A percentile compares a stretch with the other conserved stretches of the same genome.
phyloP scores from a whole-genome alignment of 30 jellyfish, hydroid and myxozoan genomes.

The Chrysaora quinquecirrha region DNA sequence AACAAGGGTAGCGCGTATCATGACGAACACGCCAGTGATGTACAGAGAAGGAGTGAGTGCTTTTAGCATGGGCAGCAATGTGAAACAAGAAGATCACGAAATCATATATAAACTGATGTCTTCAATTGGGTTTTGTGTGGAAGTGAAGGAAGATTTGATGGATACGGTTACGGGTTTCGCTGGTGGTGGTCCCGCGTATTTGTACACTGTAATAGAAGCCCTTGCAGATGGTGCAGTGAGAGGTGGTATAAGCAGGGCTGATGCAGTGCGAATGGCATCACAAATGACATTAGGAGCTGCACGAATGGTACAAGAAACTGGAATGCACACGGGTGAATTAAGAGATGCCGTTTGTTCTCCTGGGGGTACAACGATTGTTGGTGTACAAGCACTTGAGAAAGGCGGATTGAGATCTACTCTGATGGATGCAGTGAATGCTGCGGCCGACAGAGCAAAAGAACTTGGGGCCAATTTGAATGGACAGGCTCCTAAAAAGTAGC shows the following conservation, averaged over 20 bases:
- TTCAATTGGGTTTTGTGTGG: slow-evolving; percentile 77
- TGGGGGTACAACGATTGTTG: slow-evolving; percentile 82
- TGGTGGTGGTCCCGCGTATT: slow-evolving; percentile 96
- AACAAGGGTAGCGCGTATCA: slow-evolving; percentile 66
- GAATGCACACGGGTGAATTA: slow-evolving; percentile 66
- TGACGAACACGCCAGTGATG: slow-evolving; percentile 83
- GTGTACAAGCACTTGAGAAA: slow-evolving; percentile 74
- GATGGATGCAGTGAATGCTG: slow-evolving; percentile 74
- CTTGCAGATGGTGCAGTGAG: slow-evolving; percentile 87
- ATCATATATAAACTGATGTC: slow-evolving; percentile 63
- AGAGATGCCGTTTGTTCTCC: slow-evolving; percentile 83
- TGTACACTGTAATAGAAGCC: slow-evolving; percentile 78
- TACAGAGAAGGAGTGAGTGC: slow-evolving; percentile 80
- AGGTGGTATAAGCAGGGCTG: slow-evolving; percentile 72
- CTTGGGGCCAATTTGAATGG: slow-evolving; percentile 49
- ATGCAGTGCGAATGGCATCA: slow-evolving; percentile 78
- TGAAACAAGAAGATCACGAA: slow-evolving; percentile 67
- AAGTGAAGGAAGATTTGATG: slow-evolving; percentile 70
- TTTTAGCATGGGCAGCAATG: slow-evolving; percentile 63
- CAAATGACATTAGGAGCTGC: slow-evolving; percentile 86
- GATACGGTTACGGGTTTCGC: slow-evolving; percentile 87
- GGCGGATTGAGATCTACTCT: slow-evolving; percentile 70
- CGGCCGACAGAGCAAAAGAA: slow-evolving; percentile 68
- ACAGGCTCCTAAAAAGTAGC: neutral
- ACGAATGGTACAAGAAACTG: slow-evolving; percentile 77